These are phyloP conservation scores for Crocallis elinguaria DNA, from an alignment of 2,888 invertebrate genomes.

Conservation along the genomic window DNA sequence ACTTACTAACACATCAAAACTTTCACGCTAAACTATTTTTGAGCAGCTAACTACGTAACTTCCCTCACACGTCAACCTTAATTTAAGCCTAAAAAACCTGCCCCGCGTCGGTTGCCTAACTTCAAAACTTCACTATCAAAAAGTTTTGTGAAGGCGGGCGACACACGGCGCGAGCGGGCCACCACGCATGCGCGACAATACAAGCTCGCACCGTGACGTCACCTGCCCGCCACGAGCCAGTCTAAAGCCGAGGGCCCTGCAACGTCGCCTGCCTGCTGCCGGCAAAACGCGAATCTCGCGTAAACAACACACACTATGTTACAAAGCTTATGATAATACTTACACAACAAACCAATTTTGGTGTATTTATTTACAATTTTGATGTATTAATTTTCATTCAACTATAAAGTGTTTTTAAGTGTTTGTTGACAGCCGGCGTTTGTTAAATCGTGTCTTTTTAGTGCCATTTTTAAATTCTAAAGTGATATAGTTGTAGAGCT, in stretches of 20 bases:
- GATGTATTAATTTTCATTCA: conserved; percentile 71
- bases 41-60: conserved; percentile 29
- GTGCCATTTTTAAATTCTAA: conserved; percentile 76
- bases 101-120: conserved; percentile 32
- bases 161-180: conserved; percentile 15
- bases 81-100: conserved; percentile 35
- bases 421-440: conserved; percentile 38
- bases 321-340: conserved; percentile 43
- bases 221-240: conserved; percentile 52
- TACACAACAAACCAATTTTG: conserved; percentile 44
- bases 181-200: conserved; percentile 45
- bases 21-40: conserved; percentile 28
- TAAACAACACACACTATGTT: conserved; percentile 61
- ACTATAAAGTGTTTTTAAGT: conserved; percentile 39
- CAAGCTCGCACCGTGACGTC: conserved; percentile 56
- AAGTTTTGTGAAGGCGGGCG: conserved; percentile 36
- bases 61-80: conserved; percentile 29
- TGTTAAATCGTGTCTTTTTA: conserved; percentile 79
- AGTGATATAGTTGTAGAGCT: conserved; percentile 67
- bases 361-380: conserved; percentile 72
- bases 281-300: conserved; percentile 59
- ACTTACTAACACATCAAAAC: conserved; percentile 24
- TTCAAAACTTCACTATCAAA: conserved; percentile 37
- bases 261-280: conserved; percentile 57
- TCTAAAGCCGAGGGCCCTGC: conserved; percentile 53